Base-by-base conservation (phyloP, 1,140 invertebrate genomes). In the Papilio polytes region DNA sequence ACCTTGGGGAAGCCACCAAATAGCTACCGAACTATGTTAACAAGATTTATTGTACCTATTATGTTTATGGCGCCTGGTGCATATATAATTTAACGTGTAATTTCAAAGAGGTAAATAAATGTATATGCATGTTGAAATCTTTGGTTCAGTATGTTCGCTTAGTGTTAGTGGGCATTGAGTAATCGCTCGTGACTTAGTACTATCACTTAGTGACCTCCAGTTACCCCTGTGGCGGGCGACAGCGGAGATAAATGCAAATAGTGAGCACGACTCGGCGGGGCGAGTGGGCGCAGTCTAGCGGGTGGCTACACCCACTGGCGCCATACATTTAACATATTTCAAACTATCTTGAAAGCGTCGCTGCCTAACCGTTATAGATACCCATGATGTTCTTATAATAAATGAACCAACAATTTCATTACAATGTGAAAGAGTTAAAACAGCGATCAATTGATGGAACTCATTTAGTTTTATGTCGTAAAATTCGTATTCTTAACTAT, bases 311-410 rank as follows among this genome's bases (percentile, higher is more conserved):
- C 83, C 83, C 83, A 85, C 82, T 51, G 74, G 80, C 78, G 83
- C 84, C 86, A 80, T 80, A 80, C 81, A 85, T 87, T 85, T 85
- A 81, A 87, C 86, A 90, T 92, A 90, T 90, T 87, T 88, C 85
- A 87, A 88, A 90, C 83, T 86, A 91, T 91, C 88, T 91, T 88
- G 85, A 88, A 87, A 86, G 83, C 81, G 85, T 84, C 87, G 86
- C 89, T 85, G 85, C 83, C 87, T 86, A 87, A 82, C 83, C 84
- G 86, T 90, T 86, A 83, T 83, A 85, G 81, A 86, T 85, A 86
- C 83, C 87, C 84, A 86, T 87, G 86, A 87, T 84, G 86, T 84
- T 88, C 85, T 31, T 70, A 36, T 70, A 31, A 70, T 70, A 31
- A 31, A 70, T 26, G 31, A 31, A 36, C 26, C 4, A 31, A 31